phyloP scores from a whole-genome alignment of 2,797 vertebrate genomes.

The Pteropus rufus region DNA sequence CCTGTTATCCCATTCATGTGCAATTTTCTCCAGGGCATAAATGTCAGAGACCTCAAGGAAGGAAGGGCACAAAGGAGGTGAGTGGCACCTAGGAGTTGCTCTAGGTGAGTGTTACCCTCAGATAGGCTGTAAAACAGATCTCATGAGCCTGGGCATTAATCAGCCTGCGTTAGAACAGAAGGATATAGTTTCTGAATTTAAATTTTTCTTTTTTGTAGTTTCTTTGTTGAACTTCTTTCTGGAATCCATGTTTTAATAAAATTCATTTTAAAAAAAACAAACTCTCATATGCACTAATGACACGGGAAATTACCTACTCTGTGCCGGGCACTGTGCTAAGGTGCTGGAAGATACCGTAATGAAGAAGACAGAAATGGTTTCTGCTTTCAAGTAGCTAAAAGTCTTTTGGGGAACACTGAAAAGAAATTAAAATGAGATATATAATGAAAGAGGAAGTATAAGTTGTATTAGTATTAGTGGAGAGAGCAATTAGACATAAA shows the following conservation, averaged over 20 bases:
- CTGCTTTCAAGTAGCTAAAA: neutral
- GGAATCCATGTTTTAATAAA: constrained; percentile 10
- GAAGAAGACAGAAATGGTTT: neutral
- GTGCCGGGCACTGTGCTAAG: neutral
- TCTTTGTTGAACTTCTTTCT: neutral
- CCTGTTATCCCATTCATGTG: neutral
- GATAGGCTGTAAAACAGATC: neutral
- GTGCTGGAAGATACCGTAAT: neutral
- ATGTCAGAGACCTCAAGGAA: constrained; percentile 8
- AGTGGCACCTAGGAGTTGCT: neutral
- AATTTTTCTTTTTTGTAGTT: constrained; percentile 4
- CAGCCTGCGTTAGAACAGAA: constrained; percentile 6
- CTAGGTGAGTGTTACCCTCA: neutral
- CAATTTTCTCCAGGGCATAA: neutral
- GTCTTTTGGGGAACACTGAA: neutral
- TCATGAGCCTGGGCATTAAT: neutral
- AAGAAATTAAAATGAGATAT: constrained; percentile 20
- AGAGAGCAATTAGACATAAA: neutral
- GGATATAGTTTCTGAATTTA: neutral
- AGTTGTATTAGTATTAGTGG: neutral
- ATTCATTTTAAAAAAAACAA: neutral
- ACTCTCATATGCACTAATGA: neutral
- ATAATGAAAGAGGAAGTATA: constrained; percentile 20
- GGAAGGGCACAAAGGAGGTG: neutral
- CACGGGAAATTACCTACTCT: neutral